These are phyloP conservation scores for Petrolisthes manimaculis DNA, from an alignment of 2,888 invertebrate genomes.

Conservation along the genomic window DNA sequence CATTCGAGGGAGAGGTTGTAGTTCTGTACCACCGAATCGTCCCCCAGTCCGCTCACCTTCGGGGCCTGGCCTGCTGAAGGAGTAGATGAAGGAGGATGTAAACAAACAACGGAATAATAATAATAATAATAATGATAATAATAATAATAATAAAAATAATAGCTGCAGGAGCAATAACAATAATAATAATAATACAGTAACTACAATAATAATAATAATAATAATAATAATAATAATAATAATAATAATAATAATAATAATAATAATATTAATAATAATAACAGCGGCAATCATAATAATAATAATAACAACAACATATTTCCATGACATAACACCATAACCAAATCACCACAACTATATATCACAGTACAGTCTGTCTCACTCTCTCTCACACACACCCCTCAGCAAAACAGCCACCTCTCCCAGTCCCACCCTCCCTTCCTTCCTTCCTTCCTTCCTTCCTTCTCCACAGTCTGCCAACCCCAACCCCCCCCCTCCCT, in stretches of 20 bases:
- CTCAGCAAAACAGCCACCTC: neutral
- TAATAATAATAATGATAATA: neutral
- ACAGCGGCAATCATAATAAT: no score
- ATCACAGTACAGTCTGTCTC: neutral
- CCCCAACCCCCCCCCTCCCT: neutral
- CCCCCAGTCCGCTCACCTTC: conserved; percentile 27
- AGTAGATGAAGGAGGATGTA: neutral
- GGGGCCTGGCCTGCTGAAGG: conserved; percentile 32
- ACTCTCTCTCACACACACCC: neutral
- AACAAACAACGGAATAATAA: neutral
- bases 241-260: no score
- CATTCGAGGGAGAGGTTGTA: conserved; percentile 53
- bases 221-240: no score
- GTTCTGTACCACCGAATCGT: conserved; percentile 46
- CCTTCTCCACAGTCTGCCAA: neutral
- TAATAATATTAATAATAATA: no score
- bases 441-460: neutral
- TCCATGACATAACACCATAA: no score
- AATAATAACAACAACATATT: no score
- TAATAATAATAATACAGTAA: no score
- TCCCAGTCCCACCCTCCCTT: neutral
- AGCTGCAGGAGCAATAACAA: neutral
- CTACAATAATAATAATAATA: no score
- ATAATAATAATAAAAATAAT: neutral
- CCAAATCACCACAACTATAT: no score